A percentile compares a stretch with the other conserved stretches of the same genome.
Evolutionary conservation across 2,797 vertebrate species (phyloP).

Genomic region (Enoplosus armatus): DNA sequence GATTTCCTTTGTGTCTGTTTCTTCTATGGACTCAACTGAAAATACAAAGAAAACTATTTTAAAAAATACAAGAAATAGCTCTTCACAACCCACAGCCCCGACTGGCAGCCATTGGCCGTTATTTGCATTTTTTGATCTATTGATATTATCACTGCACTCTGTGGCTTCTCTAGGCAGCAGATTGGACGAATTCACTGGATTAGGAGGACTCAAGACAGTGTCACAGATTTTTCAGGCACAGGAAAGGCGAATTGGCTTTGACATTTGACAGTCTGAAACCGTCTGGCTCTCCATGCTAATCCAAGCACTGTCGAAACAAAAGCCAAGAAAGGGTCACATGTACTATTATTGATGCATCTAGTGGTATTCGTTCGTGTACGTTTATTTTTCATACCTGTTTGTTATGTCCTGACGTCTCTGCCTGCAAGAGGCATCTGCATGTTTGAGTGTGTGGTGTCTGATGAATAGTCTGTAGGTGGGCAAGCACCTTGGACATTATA

Average conservation of each 20-base stretch:
- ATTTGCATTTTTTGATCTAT: background rate
- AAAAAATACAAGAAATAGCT: background rate
- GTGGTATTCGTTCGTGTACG: background rate
- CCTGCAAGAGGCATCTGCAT: constrained; percentile 43
- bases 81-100: background rate
- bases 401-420: background rate
- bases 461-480: constrained; percentile 73
- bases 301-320: background rate
- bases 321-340: background rate
- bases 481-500: constrained; percentile 73
- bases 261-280: background rate
- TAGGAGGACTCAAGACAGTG: background rate
- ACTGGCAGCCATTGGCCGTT: background rate
- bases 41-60: too few species aligned
- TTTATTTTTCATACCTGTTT: constrained; percentile 15
- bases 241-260: background rate
- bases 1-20: background rate
- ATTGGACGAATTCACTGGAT: background rate
- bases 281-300: background rate
- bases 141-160: background rate
- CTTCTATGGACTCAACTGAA: background rate
- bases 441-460: constrained; percentile 49
- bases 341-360: background rate
- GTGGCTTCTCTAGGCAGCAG: background rate
- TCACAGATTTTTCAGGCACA: background rate